A percentile compares a stretch with the other conserved stretches of the same genome.
These are phyloP conservation scores for Nibea albiflora DNA, from an alignment of 2,113 vertebrate species.

Conservation along the genomic window DNA sequence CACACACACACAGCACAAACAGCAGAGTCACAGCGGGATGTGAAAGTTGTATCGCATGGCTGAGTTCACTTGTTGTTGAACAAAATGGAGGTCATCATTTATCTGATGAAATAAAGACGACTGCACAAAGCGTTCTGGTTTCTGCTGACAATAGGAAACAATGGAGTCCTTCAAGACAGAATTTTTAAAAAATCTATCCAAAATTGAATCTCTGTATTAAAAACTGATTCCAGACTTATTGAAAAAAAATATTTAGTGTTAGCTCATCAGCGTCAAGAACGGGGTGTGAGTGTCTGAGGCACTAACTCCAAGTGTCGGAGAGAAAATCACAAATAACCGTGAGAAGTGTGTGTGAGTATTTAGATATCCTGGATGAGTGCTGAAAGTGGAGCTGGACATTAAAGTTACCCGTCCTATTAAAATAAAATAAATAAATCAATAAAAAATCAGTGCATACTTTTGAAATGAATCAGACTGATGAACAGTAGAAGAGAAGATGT, in stretches of 20 bases:
- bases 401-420: neutral
- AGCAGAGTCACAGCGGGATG: neutral
- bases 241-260: neutral
- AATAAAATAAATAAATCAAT: neutral
- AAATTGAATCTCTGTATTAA: neutral
- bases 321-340: neutral
- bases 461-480: neutral
- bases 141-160: neutral
- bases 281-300: neutral
- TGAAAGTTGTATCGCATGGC: neutral
- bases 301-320: neutral
- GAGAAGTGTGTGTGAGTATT: neutral
- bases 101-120: neutral
- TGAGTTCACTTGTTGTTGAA: neutral
- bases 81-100: neutral
- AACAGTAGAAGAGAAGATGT: too few relatives aligned
- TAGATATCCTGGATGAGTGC: neutral
- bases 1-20: neutral
- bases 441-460: too few relatives aligned
- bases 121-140: neutral
- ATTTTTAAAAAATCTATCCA: too few relatives aligned
- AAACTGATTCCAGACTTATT: neutral
- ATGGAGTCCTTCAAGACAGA: neutral
- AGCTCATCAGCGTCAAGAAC: neutral
- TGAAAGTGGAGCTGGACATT: neutral